Evolutionary conservation across 1,140 invertebrate species (phyloP).

Genomic region (Conopomorpha cramerella): DNA sequence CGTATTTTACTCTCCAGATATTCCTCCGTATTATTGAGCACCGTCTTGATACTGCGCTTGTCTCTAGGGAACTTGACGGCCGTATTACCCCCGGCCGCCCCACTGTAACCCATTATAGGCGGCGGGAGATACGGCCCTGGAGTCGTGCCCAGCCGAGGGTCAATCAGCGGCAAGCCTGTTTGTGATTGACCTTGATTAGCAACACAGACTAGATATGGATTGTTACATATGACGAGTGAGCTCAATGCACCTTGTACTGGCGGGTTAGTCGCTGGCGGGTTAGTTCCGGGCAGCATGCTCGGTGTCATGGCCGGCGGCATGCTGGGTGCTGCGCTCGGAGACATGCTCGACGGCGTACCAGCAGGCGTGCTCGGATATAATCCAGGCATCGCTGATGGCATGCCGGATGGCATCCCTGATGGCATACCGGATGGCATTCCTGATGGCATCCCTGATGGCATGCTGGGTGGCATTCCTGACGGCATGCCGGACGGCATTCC

Average conservation of each 20-base stretch:
- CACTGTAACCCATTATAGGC: conserved; percentile 34
- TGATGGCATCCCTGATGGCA: conserved; percentile 11
- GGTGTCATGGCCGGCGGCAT: conserved; percentile 2
- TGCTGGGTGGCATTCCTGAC: conserved; percentile 5
- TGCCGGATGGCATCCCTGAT: too few species aligned
- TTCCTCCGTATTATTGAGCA: too few species aligned
- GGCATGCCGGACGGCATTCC: not conserved
- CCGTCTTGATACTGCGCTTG: conserved; percentile 21
- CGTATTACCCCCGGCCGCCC: conserved; percentile 19
- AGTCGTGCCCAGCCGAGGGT: conserved; percentile 43
- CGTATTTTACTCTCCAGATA: too few species aligned
- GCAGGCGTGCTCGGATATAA: conserved; percentile 1
- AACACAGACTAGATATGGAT: conserved; percentile 36
- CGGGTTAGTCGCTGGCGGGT: conserved; percentile 7
- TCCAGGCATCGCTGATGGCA: not conserved
- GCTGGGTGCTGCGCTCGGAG: conserved; percentile 3
- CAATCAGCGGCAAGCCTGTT: conserved; percentile 37
- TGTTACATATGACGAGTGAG: conserved; percentile 32
- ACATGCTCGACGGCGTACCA: conserved; percentile 4
- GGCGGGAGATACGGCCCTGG: conserved; percentile 24
- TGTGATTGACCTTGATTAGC: conserved; percentile 40
- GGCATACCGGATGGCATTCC: not conserved
- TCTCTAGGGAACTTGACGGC: conserved; percentile 37
- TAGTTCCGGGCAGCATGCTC: conserved; percentile 1
- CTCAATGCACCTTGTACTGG: conserved; percentile 18